Evolutionary conservation across 1,140 invertebrate genomes (phyloP).

Genomic region (Eciton burchellii): DNA sequence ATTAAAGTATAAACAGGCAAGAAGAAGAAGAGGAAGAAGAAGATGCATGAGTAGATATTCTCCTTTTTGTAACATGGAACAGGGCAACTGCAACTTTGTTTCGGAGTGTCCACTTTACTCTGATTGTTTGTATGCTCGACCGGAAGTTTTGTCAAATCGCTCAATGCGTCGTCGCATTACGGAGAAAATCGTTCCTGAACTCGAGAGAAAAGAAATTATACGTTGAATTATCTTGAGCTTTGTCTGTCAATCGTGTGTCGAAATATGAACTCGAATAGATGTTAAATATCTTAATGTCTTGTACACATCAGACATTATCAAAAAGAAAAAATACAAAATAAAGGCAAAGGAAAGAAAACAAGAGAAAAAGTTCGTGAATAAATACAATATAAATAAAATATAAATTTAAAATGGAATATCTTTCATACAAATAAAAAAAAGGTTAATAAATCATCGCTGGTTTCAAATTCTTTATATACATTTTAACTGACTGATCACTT

Average conservation of each 20-base stretch:
- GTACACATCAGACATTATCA: background rate
- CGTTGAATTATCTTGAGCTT: too few relatives aligned
- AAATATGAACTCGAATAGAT: too few relatives aligned
- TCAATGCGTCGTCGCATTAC: background rate
- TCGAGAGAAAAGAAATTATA: background rate
- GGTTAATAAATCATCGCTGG: too few relatives aligned
- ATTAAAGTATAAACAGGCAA: conserved; percentile 62
- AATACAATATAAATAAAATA: too few relatives aligned
- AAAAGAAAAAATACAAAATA: too few relatives aligned
- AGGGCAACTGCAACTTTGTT: conserved; percentile 28
- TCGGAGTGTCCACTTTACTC: conserved; percentile 52
- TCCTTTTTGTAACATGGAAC: conserved; percentile 47
- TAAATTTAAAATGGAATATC: too few relatives aligned
- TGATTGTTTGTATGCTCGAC: conserved; percentile 54
- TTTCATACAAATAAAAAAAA: too few relatives aligned
- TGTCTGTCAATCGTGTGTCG: too few relatives aligned
- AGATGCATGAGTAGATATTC: conserved; percentile 48
- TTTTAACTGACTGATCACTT: too few relatives aligned
- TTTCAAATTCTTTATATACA: too few relatives aligned
- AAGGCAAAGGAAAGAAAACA: too few relatives aligned
- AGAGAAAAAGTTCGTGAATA: too few relatives aligned
- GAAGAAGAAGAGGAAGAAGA: conserved; percentile 17
- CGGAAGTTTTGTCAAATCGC: conserved; percentile 64
- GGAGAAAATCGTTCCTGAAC: background rate
- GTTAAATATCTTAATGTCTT: background rate